A percentile compares a stretch with the other conserved stretches of the same genome.
Evolutionary conservation across 2,113 vertebrate genomes (phyloP).

Genomic region (Poeciliopsis turrubarensis): DNA sequence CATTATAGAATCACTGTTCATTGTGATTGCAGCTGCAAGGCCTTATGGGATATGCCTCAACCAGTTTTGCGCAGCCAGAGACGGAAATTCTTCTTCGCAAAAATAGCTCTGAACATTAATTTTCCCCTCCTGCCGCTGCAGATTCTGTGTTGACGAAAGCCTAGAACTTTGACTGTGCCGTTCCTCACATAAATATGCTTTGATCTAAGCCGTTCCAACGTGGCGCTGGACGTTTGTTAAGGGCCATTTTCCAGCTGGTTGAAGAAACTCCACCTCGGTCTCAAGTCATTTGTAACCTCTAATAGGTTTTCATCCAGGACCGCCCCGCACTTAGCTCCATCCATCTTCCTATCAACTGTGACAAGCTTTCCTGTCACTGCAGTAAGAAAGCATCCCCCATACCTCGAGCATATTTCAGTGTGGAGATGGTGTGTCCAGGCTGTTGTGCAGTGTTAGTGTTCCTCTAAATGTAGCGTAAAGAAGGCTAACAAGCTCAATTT

Average conservation of each 20-base stretch:
- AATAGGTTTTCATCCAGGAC: no score
- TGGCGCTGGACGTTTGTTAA: not conserved
- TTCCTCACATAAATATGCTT: not conserved
- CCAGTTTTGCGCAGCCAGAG: not conserved
- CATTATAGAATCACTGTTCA: not conserved
- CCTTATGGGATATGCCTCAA: not conserved
- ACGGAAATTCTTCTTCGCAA: not conserved
- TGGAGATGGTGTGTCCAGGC: not conserved
- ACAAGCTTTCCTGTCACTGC: not conserved
- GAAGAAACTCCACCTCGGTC: no score
- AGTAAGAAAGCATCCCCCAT: not conserved
- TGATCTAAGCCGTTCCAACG: not conserved
- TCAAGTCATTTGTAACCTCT: no score
- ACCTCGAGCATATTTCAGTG: not conserved
- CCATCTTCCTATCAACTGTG: no score
- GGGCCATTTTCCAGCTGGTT: no score
- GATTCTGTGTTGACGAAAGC: not conserved
- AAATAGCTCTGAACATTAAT: not conserved
- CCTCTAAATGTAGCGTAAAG: not conserved
- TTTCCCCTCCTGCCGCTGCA: not conserved
- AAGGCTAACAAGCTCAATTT: not conserved
- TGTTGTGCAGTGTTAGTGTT: not conserved
- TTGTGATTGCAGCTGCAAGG: not conserved
- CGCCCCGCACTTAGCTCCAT: no score
- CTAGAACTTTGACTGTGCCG: not conserved